Conservation (phyloP, 2,797 vertebrate genomes). For the Emydoidea blandingii region DNA sequence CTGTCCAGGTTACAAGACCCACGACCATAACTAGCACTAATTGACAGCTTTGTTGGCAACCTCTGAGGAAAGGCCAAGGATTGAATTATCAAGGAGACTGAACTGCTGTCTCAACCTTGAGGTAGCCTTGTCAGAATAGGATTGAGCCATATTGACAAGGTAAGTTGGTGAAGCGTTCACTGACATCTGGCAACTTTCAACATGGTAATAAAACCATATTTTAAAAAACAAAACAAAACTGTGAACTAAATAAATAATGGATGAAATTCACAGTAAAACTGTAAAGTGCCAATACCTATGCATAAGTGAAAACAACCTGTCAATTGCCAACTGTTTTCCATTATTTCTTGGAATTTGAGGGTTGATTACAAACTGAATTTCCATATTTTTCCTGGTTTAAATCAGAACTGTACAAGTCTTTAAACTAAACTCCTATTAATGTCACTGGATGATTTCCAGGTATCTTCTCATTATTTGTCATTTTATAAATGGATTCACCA, state of each 20-base stretch:
- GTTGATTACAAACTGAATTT: background rate
- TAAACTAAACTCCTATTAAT: background rate
- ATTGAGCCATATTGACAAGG: background rate
- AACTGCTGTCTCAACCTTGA: fast-evolving
- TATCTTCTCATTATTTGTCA: fast-evolving
- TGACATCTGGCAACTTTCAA: fast-evolving
- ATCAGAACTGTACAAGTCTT: constrained; percentile 12
- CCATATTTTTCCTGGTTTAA: background rate
- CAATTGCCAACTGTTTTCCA: background rate
- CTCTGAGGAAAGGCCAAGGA: background rate
- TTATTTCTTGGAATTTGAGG: background rate
- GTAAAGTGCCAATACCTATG: background rate
- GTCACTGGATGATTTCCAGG: background rate
- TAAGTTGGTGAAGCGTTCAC: fast-evolving
- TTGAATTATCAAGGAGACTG: background rate
- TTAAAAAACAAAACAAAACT: no score
- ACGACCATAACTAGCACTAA: background rate
- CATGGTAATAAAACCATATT: fast-evolving
- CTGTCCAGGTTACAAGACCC: background rate
- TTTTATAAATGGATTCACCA: background rate
- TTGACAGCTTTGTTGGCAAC: background rate
- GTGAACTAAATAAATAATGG: fast-evolving
- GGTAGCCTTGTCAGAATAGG: background rate
- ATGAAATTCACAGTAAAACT: background rate
- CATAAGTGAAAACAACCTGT: background rate